phyloP scores from a whole-genome alignment of 2,113 vertebrate species.

The Nycticryphes semicollaris region DNA sequence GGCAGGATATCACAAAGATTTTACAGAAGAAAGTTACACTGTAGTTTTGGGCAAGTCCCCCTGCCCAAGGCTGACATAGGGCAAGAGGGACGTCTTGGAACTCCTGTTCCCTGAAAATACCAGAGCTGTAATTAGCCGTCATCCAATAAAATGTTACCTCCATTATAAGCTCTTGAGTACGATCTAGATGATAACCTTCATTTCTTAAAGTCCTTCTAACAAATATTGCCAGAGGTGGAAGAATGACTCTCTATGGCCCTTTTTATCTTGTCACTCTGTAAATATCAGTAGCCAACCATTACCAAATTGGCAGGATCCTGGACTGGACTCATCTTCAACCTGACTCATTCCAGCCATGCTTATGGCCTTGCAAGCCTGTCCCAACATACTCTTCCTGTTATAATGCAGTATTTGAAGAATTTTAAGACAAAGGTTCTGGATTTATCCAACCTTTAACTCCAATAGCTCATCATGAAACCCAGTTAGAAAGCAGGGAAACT shows the following conservation, averaged over 20 bases:
- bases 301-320: not conserved
- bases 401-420: not conserved
- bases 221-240: not conserved
- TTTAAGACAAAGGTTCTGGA: not conserved
- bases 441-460: not conserved
- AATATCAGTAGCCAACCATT: not conserved
- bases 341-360: not conserved
- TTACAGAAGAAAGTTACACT: not conserved
- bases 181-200: not conserved
- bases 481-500: accelerated
- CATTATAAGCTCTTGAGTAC: not conserved
- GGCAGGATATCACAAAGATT: not conserved
- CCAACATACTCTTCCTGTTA: not conserved
- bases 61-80: not conserved
- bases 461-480: not conserved
- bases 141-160: not conserved
- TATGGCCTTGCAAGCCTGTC: not conserved
- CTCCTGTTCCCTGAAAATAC: not conserved
- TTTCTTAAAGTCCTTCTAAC: not conserved
- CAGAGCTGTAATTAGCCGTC: not conserved
- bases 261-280: not conserved
- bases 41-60: not conserved
- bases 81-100: not conserved
- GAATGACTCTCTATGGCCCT: not conserved
- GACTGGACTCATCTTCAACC: not conserved